Percentiles rank a stretch among this genome's conserved stretches.
Evolutionary conservation across 2,113 vertebrate species (phyloP).

Genomic region (Eupsittula cactorum): DNA sequence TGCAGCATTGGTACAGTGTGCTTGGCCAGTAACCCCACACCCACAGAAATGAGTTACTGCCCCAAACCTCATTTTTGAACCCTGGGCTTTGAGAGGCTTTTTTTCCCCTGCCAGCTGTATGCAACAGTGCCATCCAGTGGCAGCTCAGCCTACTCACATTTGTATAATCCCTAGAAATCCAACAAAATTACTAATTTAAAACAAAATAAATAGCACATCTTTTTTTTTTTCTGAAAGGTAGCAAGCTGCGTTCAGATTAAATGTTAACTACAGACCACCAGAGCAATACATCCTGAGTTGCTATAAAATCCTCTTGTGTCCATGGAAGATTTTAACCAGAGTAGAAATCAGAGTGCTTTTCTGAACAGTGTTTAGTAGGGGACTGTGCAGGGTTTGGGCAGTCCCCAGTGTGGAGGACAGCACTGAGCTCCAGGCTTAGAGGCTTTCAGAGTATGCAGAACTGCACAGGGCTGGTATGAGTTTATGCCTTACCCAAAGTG

Average conservation of each 20-base stretch:
- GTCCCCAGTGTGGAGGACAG: fast-evolving
- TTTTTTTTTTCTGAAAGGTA: not conserved
- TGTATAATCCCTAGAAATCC: not conserved
- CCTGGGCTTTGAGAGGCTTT: not conserved
- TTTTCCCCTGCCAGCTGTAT: conserved; percentile 20
- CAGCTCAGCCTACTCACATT: not conserved
- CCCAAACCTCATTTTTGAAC: not conserved
- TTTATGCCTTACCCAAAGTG: not conserved
- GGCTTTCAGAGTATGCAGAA: not conserved
- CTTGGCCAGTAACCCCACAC: not conserved
- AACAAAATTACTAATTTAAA: not conserved
- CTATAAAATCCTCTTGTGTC: not conserved
- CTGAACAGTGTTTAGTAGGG: fast-evolving
- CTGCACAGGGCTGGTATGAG: not conserved
- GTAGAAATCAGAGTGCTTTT: fast-evolving
- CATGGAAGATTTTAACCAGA: not conserved
- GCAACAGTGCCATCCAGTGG: conserved; percentile 80
- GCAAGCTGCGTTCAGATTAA: not conserved
- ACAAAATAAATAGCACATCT: not conserved
- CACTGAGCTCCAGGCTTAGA: not conserved
- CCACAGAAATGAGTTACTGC: not conserved
- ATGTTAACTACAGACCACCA: not conserved
- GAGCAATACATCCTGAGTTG: not conserved
- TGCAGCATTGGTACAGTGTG: not conserved
- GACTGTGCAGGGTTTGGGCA: not conserved